Evolutionary conservation across 1,140 invertebrate species (phyloP), one percentile per base, ranked within the genome.

Genomic region (Papilio polytes): DNA sequence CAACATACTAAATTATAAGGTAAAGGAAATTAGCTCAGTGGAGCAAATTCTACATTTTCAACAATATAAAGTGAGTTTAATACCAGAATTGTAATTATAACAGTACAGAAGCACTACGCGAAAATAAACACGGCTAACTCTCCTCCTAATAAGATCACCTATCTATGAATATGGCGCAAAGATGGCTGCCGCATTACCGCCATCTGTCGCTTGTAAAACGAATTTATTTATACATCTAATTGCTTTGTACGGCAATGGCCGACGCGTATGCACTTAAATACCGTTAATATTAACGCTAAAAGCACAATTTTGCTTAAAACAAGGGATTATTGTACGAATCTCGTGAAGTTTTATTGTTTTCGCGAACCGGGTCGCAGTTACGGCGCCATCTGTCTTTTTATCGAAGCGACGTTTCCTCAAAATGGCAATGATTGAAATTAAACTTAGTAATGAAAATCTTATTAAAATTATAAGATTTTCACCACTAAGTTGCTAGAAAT

Each of bases 171-270:
- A 88, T 85, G 78, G 87, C 87, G 81, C 85, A 84, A 90, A 92
- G 91, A 92, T 90, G 91, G 92, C 88, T 79, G 86, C 81, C 86
- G 82, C 88, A 82, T 91, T 88, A 83, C 66, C 88, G 90, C 92
- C 92, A 94, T 93, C 90, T 94, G 92, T 91, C 88, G 91, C 85
- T 81, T 86, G 87, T 90, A 88, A 90, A 91, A 85, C 81, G 89
- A 94, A 94, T 92, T 94, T 94, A 94, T 94, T 93, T 91, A 93
- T 92, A 91, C 85, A 86, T 90, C 89, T 94, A 93, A 94, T 92
- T 91, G 89, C 87, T 87, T 81, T 84, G 86, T 86, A 88, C 88
- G 85, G 83, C 82, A 83, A 90, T 88, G 85, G 87, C 83, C 84
- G 85, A 87, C 88, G 89, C 89, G 85, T 88, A 89, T 92, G 92